Percentiles rank a stretch among this genome's conserved stretches.
Conservation (phyloP, 1,140 invertebrate species). For the Elysia chlorotica region DNA sequence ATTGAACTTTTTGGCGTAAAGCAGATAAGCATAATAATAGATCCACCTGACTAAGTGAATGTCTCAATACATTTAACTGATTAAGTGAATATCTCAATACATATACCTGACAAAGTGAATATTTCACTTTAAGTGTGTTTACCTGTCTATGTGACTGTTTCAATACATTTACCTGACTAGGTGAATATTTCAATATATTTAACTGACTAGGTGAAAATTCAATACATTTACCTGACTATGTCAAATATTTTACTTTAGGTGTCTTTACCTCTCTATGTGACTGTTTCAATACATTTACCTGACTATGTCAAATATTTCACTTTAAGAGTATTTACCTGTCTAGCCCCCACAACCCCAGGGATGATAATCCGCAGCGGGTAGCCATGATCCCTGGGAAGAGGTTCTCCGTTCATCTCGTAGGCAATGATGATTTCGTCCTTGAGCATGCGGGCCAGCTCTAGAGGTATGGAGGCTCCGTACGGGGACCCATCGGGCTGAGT, state of each 20-base stretch:
- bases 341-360: constrained; percentile 76
- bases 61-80: too few species aligned
- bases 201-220: too few species aligned
- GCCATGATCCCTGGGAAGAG: constrained; percentile 88
- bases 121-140: not conserved
- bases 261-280: too few species aligned
- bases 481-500: constrained; percentile 75
- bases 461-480: constrained; percentile 91
- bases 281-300: not conserved
- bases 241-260: not conserved
- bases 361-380: constrained; percentile 87
- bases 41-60: too few species aligned
- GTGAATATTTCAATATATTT: too few species aligned
- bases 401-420: constrained; percentile 94
- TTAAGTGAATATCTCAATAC: too few species aligned
- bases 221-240: not conserved
- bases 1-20: not conserved
- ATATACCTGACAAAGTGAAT: too few species aligned
- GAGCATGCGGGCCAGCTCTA: constrained; percentile 81
- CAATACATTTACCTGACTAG: too few species aligned
- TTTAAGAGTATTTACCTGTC: constrained; percentile 41
- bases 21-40: not conserved
- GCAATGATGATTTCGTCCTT: constrained; percentile 85
- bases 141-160: too few species aligned
- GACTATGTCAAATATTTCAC: not conserved